Conservation (phyloP, 2,888 invertebrate species). For the Autographa gamma region DNA sequence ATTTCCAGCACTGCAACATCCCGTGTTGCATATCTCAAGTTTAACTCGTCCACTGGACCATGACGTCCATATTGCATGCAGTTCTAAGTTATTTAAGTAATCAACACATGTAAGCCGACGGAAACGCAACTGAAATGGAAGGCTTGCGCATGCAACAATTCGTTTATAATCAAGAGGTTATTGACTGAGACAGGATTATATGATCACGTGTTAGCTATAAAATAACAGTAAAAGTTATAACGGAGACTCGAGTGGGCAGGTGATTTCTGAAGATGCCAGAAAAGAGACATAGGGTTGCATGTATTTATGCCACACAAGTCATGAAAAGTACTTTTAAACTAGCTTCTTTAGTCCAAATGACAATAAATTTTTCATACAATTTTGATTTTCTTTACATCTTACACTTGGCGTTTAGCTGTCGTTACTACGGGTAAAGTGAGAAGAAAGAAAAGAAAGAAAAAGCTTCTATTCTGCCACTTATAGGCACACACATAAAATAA, state of each 20-base stretch:
- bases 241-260: neutral
- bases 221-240: constrained; percentile 5
- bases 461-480: no score
- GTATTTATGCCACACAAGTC: neutral
- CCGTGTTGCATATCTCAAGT: constrained; percentile 36
- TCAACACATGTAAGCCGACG: constrained; percentile 47
- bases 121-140: constrained; percentile 55
- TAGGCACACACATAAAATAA: no score
- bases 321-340: no score
- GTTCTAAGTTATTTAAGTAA: constrained; percentile 57
- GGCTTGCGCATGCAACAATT: constrained; percentile 39
- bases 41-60: constrained; percentile 42
- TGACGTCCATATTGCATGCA: constrained; percentile 28
- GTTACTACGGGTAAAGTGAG: neutral
- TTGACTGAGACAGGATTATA: constrained; percentile 38
- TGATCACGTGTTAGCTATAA: constrained; percentile 6
- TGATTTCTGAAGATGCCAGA: neutral
- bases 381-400: neutral
- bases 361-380: neutral
- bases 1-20: constrained; percentile 34
- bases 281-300: neutral
- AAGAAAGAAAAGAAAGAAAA: no score
- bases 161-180: constrained; percentile 41
- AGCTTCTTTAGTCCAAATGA: no score
- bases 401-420: neutral